Base-by-base conservation (phyloP, 2,888 invertebrate species). In the Lissocephala sabroskyi region DNA sequence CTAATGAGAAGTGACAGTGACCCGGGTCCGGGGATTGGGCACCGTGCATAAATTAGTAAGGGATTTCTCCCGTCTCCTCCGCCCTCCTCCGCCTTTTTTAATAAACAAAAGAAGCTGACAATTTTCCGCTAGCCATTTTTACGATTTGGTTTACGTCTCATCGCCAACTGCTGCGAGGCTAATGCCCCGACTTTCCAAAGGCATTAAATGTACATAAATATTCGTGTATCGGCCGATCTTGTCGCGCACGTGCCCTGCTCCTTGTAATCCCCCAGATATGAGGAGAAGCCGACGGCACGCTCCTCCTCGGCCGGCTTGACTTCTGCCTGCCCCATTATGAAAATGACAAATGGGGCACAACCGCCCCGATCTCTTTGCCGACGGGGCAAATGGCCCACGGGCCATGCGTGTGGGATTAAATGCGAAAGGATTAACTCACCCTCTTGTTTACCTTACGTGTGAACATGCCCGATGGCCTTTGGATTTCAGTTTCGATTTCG, bases 301-400 rank as follows among this genome's bases (percentile, higher is more conserved):
- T 67, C 66, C 60, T 10, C 2, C 14, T 36, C 16, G 41, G 13
- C 32, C 33, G 16, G 43, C 26, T 60, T 59, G 56, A 67, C 65
- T 65, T 65, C 53, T 42, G n/a, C 36, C 41, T 49, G n/a, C 36
- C 41, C 50, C 56, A 60, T 74, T 76, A 74, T 75, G 76, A 76
- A 74, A 62, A 74, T 75, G 75, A 75, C 65, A 75, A 75, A 75
- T 77, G 62, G 52, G 49, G 57, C 62, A 55, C 63, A 77, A 70
- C 54, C 59, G 65, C 52, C 58, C 45, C 51, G 39, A 44, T 57
- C 59, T 59, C 56, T 64, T 55, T 3, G 17, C 3, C 13, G 40
- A 7, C 35, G 43, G 9, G 26, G 23, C 11, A 9, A 14, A 6
- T 19, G n/a, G 18, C 19, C 11, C 37, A 11, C 37, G 13, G 41